Evolutionary conservation across 2,113 vertebrate species (phyloP).

Genomic region (Tylochromis polylepis): DNA sequence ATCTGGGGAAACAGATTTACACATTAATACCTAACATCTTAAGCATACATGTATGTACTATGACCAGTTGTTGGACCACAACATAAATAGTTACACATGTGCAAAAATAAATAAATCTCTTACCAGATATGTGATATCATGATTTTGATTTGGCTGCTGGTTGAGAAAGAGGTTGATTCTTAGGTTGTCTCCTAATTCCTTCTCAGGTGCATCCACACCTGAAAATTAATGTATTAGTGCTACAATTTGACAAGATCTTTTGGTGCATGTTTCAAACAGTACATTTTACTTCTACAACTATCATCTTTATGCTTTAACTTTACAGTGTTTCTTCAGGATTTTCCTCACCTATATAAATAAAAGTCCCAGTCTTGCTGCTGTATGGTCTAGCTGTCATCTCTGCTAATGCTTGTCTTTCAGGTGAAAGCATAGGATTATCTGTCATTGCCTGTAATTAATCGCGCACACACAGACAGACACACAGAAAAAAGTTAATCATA

Average conservation of each 20-base stretch:
- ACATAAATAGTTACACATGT: not conserved
- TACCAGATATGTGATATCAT: conserved; percentile 73
- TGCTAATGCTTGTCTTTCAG: conserved; percentile 53
- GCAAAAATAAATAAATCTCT: not conserved
- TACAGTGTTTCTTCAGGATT: not conserved
- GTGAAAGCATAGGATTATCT: not conserved
- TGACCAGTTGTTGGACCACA: too few relatives aligned
- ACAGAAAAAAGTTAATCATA: not conserved
- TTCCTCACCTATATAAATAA: conserved; percentile 68
- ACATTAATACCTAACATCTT: too few relatives aligned
- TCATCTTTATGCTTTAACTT: too few relatives aligned
- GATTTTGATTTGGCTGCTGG: not conserved
- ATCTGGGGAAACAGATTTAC: too few relatives aligned
- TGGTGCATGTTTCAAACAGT: not conserved
- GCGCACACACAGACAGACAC: too few relatives aligned
- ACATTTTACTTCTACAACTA: not conserved
- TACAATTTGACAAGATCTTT: not conserved
- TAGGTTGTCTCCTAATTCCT: conserved; percentile 41
- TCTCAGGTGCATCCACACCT: conserved; percentile 17
- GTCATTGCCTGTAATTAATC: conserved; percentile 65
- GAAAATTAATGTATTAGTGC: not conserved
- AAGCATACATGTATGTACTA: too few relatives aligned
- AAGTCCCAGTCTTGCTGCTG: conserved; percentile 32
- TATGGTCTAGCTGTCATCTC: conserved; percentile 58
- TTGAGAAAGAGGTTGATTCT: conserved; percentile 52